A percentile compares a stretch with the other conserved stretches of the same genome.
These are phyloP conservation scores for Oxycera nigricornis DNA, from an alignment of 2,888 invertebrate species.

Conservation along the genomic window DNA sequence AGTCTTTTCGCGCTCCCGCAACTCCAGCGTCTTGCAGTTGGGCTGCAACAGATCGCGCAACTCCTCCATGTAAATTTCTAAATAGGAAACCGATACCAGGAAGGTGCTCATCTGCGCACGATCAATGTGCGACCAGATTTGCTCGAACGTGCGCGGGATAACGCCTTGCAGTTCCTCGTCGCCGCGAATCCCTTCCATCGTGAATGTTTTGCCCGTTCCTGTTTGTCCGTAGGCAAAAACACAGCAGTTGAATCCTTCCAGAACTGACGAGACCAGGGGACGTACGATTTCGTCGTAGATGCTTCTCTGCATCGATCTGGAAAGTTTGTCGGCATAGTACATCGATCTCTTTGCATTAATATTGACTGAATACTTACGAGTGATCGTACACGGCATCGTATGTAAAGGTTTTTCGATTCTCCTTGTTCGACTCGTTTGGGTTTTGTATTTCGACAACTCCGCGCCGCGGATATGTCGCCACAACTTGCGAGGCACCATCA, in stretches of 20 bases:
- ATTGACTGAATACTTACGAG: conserved; percentile 63
- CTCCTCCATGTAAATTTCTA: conserved; percentile 96
- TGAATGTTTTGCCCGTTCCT: conserved; percentile 85
- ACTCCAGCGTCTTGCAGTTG: conserved; percentile 65
- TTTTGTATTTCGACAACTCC: conserved; percentile 92
- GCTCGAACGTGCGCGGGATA: conserved; percentile 95
- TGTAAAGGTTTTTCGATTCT: conserved; percentile 91
- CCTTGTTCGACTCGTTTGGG: conserved; percentile 74
- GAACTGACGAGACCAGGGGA: conserved; percentile 91
- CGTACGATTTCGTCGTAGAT: conserved; percentile 96
- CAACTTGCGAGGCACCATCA: conserved; percentile 66
- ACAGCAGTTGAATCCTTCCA: conserved; percentile 98
- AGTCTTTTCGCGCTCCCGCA: conserved; percentile 72
- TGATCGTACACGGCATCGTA: conserved; percentile 98
- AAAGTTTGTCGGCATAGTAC: conserved; percentile 34
- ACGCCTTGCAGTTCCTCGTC: conserved; percentile 78
- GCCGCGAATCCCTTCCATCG: conserved; percentile 73
- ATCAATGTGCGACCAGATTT: conserved; percentile 94
- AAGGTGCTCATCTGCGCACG: conserved; percentile 87
- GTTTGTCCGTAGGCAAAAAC: conserved; percentile 99
- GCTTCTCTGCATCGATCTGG: conserved; percentile 84
- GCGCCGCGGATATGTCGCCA: conserved; percentile 82
- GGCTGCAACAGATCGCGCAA: conserved; percentile 77
- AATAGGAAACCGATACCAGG: conserved; percentile 93
- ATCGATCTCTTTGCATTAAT: neutral